A percentile compares a stretch with the other conserved stretches of the same genome.
Conservation (phyloP, 2,888 invertebrate species). For the Thereva nobilitata region DNA sequence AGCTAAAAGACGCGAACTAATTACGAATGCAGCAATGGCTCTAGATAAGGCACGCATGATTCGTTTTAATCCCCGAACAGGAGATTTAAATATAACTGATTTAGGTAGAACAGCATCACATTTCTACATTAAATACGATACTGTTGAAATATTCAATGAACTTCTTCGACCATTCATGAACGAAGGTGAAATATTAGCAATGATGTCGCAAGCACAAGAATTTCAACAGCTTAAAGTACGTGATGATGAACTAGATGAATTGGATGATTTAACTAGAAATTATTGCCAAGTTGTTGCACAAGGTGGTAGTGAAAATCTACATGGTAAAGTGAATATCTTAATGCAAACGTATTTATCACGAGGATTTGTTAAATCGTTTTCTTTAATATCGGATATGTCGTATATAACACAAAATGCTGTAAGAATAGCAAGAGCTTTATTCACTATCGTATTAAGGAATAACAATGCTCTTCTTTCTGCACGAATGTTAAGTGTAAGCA, state of each 20-base stretch:
- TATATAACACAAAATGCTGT: slow-evolving; percentile 76
- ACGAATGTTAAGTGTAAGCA: slow-evolving; percentile 81
- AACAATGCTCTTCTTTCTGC: slow-evolving; percentile 90
- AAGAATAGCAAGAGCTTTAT: slow-evolving; percentile 87
- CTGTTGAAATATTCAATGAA: slow-evolving; percentile 91
- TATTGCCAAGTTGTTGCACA: slow-evolving; percentile 79
- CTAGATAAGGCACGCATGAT: slow-evolving; percentile 95
- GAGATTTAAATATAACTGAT: slow-evolving; percentile 79
- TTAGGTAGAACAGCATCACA: slow-evolving; percentile 96
- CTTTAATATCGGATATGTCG: slow-evolving; percentile 55
- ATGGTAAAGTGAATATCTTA: slow-evolving; percentile 94
- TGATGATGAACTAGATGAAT: slow-evolving; percentile 91
- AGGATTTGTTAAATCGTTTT: slow-evolving; percentile 68
- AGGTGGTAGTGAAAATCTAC: slow-evolving; percentile 84
- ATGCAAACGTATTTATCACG: slow-evolving; percentile 88
- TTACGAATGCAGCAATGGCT: slow-evolving; percentile 77
- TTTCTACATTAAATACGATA: slow-evolving; percentile 96
- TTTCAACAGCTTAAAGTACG: slow-evolving; percentile 95
- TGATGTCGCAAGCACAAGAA: slow-evolving; percentile 91
- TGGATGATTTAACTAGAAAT: slow-evolving; percentile 74
- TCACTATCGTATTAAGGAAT: slow-evolving; percentile 88
- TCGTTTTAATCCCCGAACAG: slow-evolving; percentile 82
- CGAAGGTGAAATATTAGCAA: slow-evolving; percentile 82
- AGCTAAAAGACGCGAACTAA: slow-evolving; percentile 74
- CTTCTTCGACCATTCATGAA: slow-evolving; percentile 79